These are phyloP conservation scores for Lerista edwardsae DNA, from an alignment of 2,797 vertebrate genomes.

Conservation along the genomic window DNA sequence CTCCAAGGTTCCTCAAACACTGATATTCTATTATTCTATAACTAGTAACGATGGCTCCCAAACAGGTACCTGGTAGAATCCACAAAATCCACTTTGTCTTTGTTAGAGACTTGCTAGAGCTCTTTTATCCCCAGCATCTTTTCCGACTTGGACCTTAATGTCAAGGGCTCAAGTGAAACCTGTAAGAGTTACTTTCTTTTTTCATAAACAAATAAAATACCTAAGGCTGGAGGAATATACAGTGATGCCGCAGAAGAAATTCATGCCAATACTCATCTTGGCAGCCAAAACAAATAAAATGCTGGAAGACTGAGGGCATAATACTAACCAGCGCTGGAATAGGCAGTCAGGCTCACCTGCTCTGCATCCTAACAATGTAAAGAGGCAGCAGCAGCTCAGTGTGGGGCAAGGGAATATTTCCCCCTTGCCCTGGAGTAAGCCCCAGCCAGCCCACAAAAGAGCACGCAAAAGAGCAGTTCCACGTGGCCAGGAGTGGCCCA, in stretches of 20 bases:
- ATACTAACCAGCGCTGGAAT: no score
- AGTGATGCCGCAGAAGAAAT: not conserved
- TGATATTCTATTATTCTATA: no score
- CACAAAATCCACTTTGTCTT: not conserved
- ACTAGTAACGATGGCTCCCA: not conserved
- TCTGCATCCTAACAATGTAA: no score
- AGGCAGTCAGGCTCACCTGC: no score
- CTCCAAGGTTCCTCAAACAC: no score
- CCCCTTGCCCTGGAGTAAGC: no score
- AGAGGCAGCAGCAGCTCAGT: not conserved
- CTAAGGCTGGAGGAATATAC: not conserved
- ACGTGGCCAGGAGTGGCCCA: no score
- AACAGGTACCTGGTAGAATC: not conserved
- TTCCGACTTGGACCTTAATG: not conserved
- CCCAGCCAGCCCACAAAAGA: no score
- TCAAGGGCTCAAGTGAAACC: not conserved
- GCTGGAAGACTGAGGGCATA: no score
- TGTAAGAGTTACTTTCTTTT: no score
- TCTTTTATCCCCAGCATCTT: not conserved
- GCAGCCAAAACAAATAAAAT: not conserved
- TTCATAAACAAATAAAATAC: not conserved
- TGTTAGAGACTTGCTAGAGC: not conserved
- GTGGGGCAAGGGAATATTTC: no score
- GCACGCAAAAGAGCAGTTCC: no score
- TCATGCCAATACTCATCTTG: not conserved